These are phyloP conservation scores for Indicator maculatus DNA, from an alignment of 2,113 vertebrate genomes.

Conservation along the genomic window DNA sequence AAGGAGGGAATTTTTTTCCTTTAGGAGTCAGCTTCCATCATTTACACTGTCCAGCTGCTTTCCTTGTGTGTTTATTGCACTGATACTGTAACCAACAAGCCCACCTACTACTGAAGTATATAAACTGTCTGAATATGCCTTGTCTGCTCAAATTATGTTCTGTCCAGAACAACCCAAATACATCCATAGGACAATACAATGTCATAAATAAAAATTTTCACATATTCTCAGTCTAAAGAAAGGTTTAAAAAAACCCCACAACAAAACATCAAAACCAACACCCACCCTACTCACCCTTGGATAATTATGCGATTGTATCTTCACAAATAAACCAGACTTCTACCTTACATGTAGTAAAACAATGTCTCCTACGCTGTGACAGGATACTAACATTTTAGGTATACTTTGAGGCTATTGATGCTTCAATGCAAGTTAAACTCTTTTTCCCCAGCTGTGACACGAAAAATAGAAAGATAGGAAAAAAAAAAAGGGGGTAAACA, in stretches of 20 bases:
- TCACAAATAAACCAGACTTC: neutral
- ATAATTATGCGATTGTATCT: neutral
- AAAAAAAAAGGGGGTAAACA: neutral
- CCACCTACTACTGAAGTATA: neutral
- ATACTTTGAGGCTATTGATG: neutral
- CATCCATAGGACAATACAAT: neutral
- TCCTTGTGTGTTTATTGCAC: neutral
- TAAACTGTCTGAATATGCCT: neutral
- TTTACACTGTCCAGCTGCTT: neutral
- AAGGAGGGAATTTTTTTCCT: neutral
- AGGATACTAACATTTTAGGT: neutral
- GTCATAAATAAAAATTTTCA: neutral
- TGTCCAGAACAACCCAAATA: neutral
- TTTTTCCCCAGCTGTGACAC: neutral
- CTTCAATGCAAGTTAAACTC: neutral
- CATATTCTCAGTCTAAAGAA: neutral
- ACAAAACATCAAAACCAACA: neutral
- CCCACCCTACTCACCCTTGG: neutral
- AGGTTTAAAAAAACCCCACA: neutral
- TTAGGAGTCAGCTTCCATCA: neutral
- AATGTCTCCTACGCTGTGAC: neutral
- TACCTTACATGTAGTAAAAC: neutral
- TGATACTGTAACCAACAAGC: neutral
- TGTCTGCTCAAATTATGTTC: neutral
- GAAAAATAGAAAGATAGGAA: neutral